Percentiles rank a stretch among this genome's conserved stretches.
phyloP scores from a whole-genome alignment of 53 echinoderm and acorn worm genomes.

The Holothuria leucospilota region DNA sequence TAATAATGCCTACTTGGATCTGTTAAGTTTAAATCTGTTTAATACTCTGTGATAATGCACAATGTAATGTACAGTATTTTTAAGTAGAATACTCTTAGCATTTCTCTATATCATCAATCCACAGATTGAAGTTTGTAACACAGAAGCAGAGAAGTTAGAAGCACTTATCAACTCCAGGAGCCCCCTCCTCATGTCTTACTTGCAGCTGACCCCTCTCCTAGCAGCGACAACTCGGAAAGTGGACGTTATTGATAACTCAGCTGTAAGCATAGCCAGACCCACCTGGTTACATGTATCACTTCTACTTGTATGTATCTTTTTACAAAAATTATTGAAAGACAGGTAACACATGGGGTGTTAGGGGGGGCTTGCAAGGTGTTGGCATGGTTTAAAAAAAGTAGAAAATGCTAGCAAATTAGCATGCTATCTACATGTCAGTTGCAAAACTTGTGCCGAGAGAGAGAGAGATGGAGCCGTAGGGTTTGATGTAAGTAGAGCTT shows the following conservation, averaged over 20 bases:
- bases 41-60: too few relatives aligned
- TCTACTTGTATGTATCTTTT: background rate
- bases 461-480: background rate
- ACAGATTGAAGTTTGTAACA: conserved; percentile 92
- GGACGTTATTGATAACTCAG: conserved; percentile 45
- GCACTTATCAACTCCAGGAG: conserved; percentile 90
- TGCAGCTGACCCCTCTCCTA: conserved; percentile 78
- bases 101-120: too few relatives aligned
- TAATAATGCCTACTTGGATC: too few relatives aligned
- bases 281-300: background rate
- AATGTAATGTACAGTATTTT: too few relatives aligned
- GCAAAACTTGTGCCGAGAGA: background rate
- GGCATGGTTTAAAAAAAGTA: background rate
- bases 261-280: background rate
- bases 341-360: conserved; percentile 30
- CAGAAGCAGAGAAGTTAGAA: conserved; percentile 87
- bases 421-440: too few relatives aligned
- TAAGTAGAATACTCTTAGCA: too few relatives aligned
- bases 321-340: conserved; percentile 32
- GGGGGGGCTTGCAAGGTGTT: background rate
- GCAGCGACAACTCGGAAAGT: conserved; percentile 72
- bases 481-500: too few relatives aligned
- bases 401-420: too few relatives aligned
- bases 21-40: too few relatives aligned
- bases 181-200: conserved; percentile 77